Conservation (phyloP, 2,113 vertebrate genomes). For the Dermatemys mawii region DNA sequence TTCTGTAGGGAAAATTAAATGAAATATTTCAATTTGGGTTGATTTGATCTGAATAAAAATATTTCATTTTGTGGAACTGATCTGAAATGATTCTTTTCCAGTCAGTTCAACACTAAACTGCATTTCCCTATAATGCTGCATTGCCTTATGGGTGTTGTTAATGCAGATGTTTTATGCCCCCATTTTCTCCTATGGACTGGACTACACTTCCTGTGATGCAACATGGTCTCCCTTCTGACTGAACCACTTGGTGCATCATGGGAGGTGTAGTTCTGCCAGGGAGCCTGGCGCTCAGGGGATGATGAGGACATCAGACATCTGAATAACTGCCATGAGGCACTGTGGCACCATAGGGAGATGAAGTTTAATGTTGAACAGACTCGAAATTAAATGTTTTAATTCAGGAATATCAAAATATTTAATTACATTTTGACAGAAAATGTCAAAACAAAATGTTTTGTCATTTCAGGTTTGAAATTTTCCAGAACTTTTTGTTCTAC, state of each 20-base stretch:
- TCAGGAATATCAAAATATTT: not conserved
- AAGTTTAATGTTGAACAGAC: not conserved
- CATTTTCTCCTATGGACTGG: not conserved
- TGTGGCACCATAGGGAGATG: not conserved
- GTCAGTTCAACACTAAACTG: not conserved
- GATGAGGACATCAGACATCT: not conserved
- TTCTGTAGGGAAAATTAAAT: not conserved
- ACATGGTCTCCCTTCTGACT: not conserved
- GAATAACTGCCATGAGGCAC: not conserved
- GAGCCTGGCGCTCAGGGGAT: not conserved
- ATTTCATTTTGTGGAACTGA: not conserved
- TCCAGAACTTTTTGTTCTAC: not conserved
- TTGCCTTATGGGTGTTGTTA: not conserved
- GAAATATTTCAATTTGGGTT: not conserved
- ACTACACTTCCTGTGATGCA: not conserved
- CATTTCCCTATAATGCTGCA: not conserved
- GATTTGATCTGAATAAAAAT: not conserved
- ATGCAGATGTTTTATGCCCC: not conserved
- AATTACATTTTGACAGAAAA: not conserved
- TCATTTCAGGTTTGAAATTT: not conserved
- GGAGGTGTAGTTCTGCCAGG: not conserved
- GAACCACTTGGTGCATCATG: not conserved
- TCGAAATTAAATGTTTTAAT: not conserved
- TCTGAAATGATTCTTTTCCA: not conserved
- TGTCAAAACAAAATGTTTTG: not conserved